These are phyloP conservation scores for Furcifer pardalis DNA, from an alignment of 2,797 vertebrate species.

Conservation along the genomic window DNA sequence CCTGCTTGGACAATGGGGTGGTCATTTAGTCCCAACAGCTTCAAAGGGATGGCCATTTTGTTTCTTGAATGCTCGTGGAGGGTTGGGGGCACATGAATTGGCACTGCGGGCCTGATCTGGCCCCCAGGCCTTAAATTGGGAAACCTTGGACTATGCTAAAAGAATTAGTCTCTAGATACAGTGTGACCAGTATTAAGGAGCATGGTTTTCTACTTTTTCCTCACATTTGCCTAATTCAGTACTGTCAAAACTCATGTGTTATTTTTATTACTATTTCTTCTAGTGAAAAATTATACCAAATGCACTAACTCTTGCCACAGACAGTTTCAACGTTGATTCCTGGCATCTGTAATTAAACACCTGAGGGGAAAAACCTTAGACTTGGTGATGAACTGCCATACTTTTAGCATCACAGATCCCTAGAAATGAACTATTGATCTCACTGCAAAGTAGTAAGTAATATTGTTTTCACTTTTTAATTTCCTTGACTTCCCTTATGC, in stretches of 20 bases:
- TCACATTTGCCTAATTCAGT: neutral
- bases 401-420: neutral
- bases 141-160: neutral
- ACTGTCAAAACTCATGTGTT: conserved; percentile 14
- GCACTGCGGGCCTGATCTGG: too few relatives aligned
- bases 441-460: rapidly evolving
- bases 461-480: neutral
- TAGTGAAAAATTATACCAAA: neutral
- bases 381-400: neutral
- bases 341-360: neutral
- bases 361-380: neutral
- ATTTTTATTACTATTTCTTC: neutral
- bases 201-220: neutral
- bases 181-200: neutral
- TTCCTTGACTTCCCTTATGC: neutral
- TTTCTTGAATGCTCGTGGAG: too few relatives aligned
- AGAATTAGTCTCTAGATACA: neutral
- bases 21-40: too few relatives aligned
- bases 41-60: too few relatives aligned
- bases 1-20: too few relatives aligned
- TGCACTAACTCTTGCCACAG: neutral
- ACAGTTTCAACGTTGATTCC: neutral
- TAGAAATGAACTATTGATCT: neutral
- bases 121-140: too few relatives aligned
- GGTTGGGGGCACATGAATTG: too few relatives aligned